phyloP scores from a whole-genome alignment of 1,140 invertebrate genomes.

The Campoletis sonorensis region DNA sequence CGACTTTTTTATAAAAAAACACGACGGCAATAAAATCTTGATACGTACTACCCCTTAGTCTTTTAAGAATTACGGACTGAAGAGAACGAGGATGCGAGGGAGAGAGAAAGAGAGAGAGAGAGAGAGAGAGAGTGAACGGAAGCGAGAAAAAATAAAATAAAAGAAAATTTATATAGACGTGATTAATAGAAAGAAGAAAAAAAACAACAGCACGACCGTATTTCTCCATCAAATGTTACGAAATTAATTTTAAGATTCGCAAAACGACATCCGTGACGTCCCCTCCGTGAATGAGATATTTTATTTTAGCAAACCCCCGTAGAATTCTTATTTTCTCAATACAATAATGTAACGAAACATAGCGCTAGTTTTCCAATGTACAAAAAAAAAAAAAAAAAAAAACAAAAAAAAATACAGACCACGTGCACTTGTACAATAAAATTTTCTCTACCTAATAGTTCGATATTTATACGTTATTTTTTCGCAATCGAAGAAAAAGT shows the following conservation, averaged over 20 bases:
- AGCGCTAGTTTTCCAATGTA: slow-evolving; percentile 9
- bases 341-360: background rate
- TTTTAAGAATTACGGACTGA: background rate
- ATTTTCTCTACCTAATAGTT: slow-evolving; percentile 17
- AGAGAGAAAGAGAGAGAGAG: background rate
- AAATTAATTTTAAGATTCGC: slow-evolving; percentile 11
- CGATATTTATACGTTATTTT: background rate
- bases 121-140: background rate
- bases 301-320: background rate
- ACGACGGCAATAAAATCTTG: slow-evolving; percentile 39
- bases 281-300: background rate
- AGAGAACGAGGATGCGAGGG: background rate
- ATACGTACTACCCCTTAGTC: background rate
- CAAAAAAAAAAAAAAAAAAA: slow-evolving; percentile 22
- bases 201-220: too few species aligned
- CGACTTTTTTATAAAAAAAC: too few species aligned
- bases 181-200: background rate
- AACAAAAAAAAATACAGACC: slow-evolving; percentile 19
- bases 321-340: background rate
- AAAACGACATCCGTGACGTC: background rate
- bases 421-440: slow-evolving; percentile 20
- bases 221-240: background rate
- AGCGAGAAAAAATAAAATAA: background rate
- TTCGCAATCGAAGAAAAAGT: background rate
- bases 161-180: background rate